Percentiles rank a stretch among this genome's conserved stretches.
phyloP scores from a whole-genome alignment of 2,797 vertebrate species.

The Eulemur mongoz region DNA sequence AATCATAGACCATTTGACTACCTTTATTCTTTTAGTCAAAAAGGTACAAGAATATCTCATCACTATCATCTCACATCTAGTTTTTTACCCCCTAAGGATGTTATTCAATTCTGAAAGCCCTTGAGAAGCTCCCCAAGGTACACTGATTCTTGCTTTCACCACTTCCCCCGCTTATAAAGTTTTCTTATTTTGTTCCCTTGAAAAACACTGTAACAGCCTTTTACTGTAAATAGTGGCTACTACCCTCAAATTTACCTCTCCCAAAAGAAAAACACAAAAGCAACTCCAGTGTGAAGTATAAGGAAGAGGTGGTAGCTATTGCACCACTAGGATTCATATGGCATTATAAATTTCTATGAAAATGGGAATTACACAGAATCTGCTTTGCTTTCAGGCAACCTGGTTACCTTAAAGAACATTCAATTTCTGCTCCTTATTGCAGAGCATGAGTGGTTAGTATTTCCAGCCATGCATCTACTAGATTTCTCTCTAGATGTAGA shows the following conservation, averaged over 20 bases:
- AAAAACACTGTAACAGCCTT: conserved; percentile 56
- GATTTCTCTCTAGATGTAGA: background rate
- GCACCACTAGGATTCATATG: conserved; percentile 46
- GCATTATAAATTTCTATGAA: conserved; percentile 64
- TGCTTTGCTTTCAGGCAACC: conserved; percentile 37
- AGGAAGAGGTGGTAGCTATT: conserved; percentile 55
- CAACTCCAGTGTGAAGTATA: conserved; percentile 46
- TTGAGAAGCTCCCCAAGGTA: conserved; percentile 45
- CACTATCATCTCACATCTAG: background rate
- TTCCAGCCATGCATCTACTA: background rate
- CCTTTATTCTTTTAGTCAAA: conserved; percentile 47
- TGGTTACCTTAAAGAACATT: conserved; percentile 28
- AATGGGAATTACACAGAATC: conserved; percentile 40
- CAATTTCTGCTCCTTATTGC: conserved; percentile 12
- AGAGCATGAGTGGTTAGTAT: background rate
- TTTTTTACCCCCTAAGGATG: conserved; percentile 23
- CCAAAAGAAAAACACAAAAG: conserved; percentile 67
- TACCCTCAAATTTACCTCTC: conserved; percentile 72
- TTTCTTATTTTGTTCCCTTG: conserved; percentile 68
- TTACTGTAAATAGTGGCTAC: conserved; percentile 68
- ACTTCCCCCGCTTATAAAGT: conserved; percentile 44
- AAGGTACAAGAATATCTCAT: conserved; percentile 35
- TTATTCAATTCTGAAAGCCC: conserved; percentile 55
- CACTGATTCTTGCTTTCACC: conserved; percentile 55
- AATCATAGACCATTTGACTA: conserved; percentile 27